Evolutionary conservation across 1,140 invertebrate genomes (phyloP).

Genomic region (Drosophila mojavensis): DNA sequence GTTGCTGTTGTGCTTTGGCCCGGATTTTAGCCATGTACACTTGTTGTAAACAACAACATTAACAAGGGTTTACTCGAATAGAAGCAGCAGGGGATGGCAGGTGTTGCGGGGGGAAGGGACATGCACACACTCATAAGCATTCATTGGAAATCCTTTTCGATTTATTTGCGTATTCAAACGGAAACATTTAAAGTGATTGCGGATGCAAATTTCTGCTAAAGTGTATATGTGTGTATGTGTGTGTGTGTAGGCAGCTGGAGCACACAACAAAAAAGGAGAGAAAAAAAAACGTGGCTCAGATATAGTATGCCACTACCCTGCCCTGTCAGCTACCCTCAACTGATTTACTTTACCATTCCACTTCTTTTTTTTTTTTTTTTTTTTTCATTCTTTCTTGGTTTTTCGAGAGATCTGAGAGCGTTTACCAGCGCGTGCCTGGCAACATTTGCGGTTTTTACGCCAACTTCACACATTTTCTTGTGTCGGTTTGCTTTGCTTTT

Average conservation of each 20-base stretch:
- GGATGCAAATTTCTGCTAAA: constrained; percentile 76
- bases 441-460: constrained; percentile 80
- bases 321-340: constrained; percentile 6
- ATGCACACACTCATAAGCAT: constrained; percentile 73
- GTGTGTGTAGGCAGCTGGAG: constrained; percentile 38
- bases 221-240: constrained; percentile 12
- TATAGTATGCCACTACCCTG: constrained; percentile 22
- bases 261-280: constrained; percentile 7
- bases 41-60: constrained; percentile 80
- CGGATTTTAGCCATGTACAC: constrained; percentile 75
- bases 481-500: constrained; percentile 50
- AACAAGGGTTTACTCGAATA: constrained; percentile 67
- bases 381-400: constrained; percentile 40
- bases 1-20: constrained; percentile 48
- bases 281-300: constrained; percentile 47
- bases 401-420: constrained; percentile 57
- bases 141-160: constrained; percentile 82
- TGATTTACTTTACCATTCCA: constrained; percentile 17
- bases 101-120: not conserved
- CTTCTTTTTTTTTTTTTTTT: not conserved
- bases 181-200: constrained; percentile 83
- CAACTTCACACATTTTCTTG: constrained; percentile 80
- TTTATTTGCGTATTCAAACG: constrained; percentile 83
- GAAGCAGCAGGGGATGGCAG: not conserved
- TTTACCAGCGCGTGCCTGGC: constrained; percentile 74